Percentiles rank a stretch among this genome's conserved stretches.
Evolutionary conservation across 2,888 invertebrate species (phyloP).

Genomic region (Caenorhabditis imperialis): DNA sequence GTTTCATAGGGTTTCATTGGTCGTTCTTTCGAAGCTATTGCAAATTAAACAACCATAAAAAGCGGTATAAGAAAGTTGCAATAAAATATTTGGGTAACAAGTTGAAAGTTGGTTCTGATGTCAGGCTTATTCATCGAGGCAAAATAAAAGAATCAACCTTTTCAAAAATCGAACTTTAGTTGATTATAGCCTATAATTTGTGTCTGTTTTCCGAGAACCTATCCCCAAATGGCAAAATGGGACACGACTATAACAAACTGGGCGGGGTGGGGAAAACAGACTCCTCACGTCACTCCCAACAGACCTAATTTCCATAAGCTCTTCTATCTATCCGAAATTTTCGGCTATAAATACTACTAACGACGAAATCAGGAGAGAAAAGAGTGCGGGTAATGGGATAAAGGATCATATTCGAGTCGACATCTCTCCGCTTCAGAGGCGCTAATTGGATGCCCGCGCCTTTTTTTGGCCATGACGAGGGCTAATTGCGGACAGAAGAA

Average conservation of each 20-base stretch:
- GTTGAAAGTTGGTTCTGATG: too few species aligned
- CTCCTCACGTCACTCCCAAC: slow-evolving; percentile 1
- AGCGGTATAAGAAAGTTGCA: too few species aligned
- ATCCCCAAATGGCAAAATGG: too few species aligned
- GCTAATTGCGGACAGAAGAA: slow-evolving; percentile 18
- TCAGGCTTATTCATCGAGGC: too few species aligned
- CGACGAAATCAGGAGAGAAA: not conserved
- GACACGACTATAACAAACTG: not conserved
- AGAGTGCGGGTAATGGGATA: slow-evolving; percentile 11
- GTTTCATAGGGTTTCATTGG: too few species aligned
- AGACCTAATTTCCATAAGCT: slow-evolving; percentile 38
- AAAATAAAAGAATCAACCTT: too few species aligned
- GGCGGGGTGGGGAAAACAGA: not conserved
- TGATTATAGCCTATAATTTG: too few species aligned
- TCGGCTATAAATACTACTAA: slow-evolving; percentile 21
- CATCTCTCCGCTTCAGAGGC: not conserved
- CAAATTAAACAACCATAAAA: too few species aligned
- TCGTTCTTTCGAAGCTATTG: too few species aligned
- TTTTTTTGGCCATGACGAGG: slow-evolving; percentile 5
- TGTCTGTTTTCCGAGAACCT: too few species aligned
- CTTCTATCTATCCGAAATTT: not conserved
- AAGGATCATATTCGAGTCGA: slow-evolving; percentile 28
- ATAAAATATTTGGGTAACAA: too few species aligned
- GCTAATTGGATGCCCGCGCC: slow-evolving; percentile 21
- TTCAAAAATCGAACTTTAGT: too few species aligned